phyloP scores from a whole-genome alignment of 2,888 invertebrate species.

The Neoitamus cyanurus region DNA sequence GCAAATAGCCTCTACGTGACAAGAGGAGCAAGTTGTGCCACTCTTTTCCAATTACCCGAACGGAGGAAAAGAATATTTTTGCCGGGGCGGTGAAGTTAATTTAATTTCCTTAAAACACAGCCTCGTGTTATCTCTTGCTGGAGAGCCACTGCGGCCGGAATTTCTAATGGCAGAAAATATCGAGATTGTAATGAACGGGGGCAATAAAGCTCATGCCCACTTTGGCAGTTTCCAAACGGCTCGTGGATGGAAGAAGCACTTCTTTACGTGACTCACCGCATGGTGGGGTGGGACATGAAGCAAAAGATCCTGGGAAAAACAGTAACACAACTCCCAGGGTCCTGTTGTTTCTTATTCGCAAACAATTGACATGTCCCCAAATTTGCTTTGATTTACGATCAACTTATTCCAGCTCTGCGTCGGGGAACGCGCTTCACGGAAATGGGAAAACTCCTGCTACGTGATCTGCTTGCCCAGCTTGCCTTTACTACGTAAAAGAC shows the following conservation, averaged over 20 bases:
- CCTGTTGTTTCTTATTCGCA: background rate
- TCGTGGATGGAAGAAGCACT: background rate
- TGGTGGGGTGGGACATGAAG: too few relatives aligned
- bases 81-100: background rate
- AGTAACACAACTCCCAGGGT: too few relatives aligned
- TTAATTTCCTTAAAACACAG: background rate
- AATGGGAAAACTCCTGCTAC: too few relatives aligned
- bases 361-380: constrained; percentile 3
- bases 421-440: too few relatives aligned
- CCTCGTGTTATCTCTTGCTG: background rate
- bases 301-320: too few relatives aligned
- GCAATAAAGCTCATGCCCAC: background rate
- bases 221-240: constrained; percentile 2
- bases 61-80: background rate
- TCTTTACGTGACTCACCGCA: background rate
- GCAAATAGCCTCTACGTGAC: constrained; percentile 23
- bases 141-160: background rate
- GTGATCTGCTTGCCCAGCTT: too few relatives aligned
- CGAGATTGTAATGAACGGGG: background rate
- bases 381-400: background rate
- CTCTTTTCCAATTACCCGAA: background rate
- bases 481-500: too few relatives aligned
- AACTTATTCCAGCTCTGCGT: background rate
- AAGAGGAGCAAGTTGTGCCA: background rate
- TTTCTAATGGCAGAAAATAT: background rate